Conservation (phyloP, 2,113 vertebrate species). For the Oncorhynchus gorbuscha region DNA sequence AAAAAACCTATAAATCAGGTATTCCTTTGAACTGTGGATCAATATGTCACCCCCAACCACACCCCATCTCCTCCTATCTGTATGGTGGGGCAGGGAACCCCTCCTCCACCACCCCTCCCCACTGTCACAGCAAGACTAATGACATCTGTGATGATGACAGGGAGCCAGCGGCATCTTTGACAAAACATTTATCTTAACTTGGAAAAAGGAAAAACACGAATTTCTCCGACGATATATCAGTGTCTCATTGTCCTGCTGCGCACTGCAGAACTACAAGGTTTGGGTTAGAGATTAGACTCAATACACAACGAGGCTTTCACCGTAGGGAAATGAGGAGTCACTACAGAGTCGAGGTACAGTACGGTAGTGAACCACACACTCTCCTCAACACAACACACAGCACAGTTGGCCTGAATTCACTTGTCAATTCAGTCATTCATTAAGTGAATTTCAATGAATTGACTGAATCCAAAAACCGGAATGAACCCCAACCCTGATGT, state of each 20-base stretch:
- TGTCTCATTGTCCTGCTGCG: constrained; percentile 13
- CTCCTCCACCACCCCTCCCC: not conserved
- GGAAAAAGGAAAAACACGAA: constrained; percentile 7
- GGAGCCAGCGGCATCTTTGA: constrained; percentile 17
- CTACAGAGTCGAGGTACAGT: not conserved
- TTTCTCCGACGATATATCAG: constrained; percentile 26
- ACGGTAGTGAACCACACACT: not conserved
- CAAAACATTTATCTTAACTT: not conserved
- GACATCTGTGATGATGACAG: not conserved
- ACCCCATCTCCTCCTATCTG: not conserved
- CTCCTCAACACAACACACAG: not conserved
- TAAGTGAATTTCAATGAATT: not conserved
- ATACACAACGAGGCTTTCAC: not conserved
- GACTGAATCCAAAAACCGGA: no score
- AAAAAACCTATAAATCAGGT: constrained; percentile 26
- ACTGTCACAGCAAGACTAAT: constrained; percentile 7
- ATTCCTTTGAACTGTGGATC: constrained; percentile 33
- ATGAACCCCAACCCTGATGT: no score
- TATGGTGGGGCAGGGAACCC: no score
- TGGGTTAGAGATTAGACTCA: not conserved
- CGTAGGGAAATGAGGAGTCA: not conserved
- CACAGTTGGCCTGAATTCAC: not conserved
- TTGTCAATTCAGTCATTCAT: not conserved
- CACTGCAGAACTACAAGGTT: not conserved
- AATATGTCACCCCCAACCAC: constrained; percentile 9